Evolutionary conservation across 2,113 vertebrate species (phyloP).

Genomic region (Malurus cyaneus): DNA sequence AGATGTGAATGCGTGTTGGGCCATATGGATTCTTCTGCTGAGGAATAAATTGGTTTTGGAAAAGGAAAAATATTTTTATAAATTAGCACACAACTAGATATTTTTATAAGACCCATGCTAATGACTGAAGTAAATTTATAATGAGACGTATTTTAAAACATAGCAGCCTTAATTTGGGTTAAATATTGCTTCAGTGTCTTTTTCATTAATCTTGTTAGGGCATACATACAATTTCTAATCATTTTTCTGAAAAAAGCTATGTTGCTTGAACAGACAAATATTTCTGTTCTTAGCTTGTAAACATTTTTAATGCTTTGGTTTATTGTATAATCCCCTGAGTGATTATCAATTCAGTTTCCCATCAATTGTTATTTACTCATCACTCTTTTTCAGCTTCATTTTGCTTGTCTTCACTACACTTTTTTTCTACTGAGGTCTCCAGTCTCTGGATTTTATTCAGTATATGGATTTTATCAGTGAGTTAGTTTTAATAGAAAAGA

Average conservation of each 20-base stretch:
- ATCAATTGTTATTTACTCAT: background rate
- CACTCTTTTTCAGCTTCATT: slow-evolving; percentile 41
- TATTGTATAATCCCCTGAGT: background rate
- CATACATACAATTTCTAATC: slow-evolving; percentile 42
- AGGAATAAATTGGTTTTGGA: background rate
- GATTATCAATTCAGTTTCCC: background rate
- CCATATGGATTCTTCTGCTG: background rate
- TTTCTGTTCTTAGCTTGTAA: slow-evolving; percentile 23
- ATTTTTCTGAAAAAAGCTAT: slow-evolving; percentile 56
- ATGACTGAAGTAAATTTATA: slow-evolving; percentile 53
- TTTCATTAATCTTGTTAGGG: slow-evolving; percentile 51
- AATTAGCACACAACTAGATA: slow-evolving; percentile 48
- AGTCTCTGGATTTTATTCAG: background rate
- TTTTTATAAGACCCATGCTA: slow-evolving; percentile 53
- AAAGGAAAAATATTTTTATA: slow-evolving; percentile 33
- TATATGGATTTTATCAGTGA: background rate
- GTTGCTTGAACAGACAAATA: slow-evolving; percentile 9
- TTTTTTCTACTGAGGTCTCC: background rate
- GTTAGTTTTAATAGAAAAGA: background rate
- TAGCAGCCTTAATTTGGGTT: background rate
- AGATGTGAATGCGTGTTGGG: background rate
- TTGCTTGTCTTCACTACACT: background rate
- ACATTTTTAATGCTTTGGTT: slow-evolving; percentile 51
- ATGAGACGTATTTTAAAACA: slow-evolving; percentile 57
- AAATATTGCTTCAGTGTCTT: slow-evolving; percentile 43